A percentile compares a stretch with the other conserved stretches of the same genome.
Evolutionary conservation across 2,888 invertebrate genomes (phyloP).

Genomic region (Polydrusus pterygomalis): DNA sequence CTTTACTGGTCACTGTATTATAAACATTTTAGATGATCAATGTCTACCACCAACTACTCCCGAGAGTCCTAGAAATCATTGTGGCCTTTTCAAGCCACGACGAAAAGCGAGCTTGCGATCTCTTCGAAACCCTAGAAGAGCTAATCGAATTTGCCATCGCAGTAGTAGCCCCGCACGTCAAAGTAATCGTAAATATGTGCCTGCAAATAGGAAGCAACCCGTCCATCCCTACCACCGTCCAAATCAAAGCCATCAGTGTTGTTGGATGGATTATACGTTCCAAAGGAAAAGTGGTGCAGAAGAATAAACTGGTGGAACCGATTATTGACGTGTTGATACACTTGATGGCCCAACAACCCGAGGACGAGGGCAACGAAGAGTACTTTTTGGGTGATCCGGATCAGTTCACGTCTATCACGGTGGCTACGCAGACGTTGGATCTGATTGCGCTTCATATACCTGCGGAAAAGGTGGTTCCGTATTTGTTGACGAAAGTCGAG

Average conservation of each 20-base stretch:
- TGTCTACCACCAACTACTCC: slow-evolving; percentile 77
- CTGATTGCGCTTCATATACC: slow-evolving; percentile 83
- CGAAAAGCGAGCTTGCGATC: slow-evolving; percentile 77
- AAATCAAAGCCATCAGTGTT: slow-evolving; percentile 81
- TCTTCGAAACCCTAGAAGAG: slow-evolving; percentile 80
- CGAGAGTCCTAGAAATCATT: slow-evolving; percentile 78
- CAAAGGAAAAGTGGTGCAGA: slow-evolving; percentile 83
- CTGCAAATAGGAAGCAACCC: slow-evolving; percentile 77
- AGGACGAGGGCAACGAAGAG: slow-evolving; percentile 79
- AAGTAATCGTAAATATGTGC: slow-evolving; percentile 79
- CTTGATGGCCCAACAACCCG: slow-evolving; percentile 79
- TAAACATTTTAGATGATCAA: slow-evolving; percentile 73
- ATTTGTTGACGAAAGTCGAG: slow-evolving; percentile 79
- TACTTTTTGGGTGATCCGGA: slow-evolving; percentile 78
- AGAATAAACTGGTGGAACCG: slow-evolving; percentile 82
- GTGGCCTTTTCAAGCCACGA: slow-evolving; percentile 76
- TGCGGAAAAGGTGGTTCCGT: slow-evolving; percentile 84
- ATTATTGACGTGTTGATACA: slow-evolving; percentile 80
- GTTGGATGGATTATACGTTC: slow-evolving; percentile 79
- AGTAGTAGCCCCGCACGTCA: slow-evolving; percentile 79
- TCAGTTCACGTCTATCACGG: slow-evolving; percentile 78
- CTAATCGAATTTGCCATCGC: slow-evolving; percentile 78
- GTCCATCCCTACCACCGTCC: slow-evolving; percentile 76
- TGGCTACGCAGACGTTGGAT: slow-evolving; percentile 85
- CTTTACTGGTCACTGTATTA: too few relatives aligned